phyloP scores from a whole-genome alignment of 1,140 invertebrate species.

The Lasaia peninsularis region DNA sequence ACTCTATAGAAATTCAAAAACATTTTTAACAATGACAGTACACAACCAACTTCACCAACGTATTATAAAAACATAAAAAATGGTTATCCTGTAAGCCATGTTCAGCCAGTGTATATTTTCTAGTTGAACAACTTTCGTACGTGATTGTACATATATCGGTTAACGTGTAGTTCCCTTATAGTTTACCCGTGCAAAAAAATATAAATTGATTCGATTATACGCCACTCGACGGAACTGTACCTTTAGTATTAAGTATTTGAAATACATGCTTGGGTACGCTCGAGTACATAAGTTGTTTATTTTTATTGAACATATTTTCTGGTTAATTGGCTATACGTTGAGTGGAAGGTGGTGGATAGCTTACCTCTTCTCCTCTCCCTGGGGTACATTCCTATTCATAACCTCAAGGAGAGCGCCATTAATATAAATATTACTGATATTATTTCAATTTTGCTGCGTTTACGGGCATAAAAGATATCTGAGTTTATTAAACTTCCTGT shows the following conservation, averaged over 20 bases:
- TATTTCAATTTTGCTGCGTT: no score
- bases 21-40: not conserved
- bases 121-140: constrained; percentile 19
- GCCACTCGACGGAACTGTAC: constrained; percentile 22
- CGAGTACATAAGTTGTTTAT: constrained; percentile 5
- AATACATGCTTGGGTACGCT: constrained; percentile 5
- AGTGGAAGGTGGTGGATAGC: not conserved
- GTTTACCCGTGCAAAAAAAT: constrained; percentile 41
- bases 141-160: constrained; percentile 30
- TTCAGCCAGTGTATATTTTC: constrained; percentile 5
- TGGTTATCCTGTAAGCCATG: not conserved
- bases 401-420: not conserved
- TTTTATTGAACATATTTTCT: constrained; percentile 9
- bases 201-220: constrained; percentile 41
- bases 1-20: no score
- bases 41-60: not conserved
- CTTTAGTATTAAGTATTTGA: constrained; percentile 10
- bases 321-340: not conserved
- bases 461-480: no score
- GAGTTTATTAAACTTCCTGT: no score
- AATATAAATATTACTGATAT: no score
- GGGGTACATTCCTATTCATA: not conserved
- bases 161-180: constrained; percentile 40
- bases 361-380: not conserved
- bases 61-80: not conserved